Base-by-base conservation (phyloP, 2,113 vertebrate genomes). In the Leptodactylus fuscus region DNA sequence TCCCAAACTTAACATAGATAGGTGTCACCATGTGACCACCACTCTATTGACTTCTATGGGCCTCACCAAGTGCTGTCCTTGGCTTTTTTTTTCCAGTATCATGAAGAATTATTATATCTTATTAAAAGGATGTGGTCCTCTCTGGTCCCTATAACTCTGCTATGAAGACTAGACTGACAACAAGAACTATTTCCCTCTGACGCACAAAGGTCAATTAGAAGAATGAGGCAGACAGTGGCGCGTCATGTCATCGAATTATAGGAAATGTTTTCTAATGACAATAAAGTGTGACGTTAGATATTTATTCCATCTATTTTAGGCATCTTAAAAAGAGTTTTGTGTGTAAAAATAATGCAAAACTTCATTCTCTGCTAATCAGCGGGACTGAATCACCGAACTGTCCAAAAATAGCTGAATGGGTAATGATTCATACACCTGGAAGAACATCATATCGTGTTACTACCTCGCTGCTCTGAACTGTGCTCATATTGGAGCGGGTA, bases 361-460 rank as follows among this genome's bases (percentile, higher is more conserved):
- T 73, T 5, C 36, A 44, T 24, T 11, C 27, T 10, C 24, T 75
- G 73, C 16, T 32, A 20, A 75, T 75, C 27, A 51, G 24, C 2
- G 10, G 7, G 44, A 27, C 34, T 80, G 77, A 80, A 41, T 80
- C 77, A 80, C 62, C 12, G n/a, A 80, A 62, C 1, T 41, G 51
- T 10, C 53, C 36, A 41, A 80, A 80, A 80, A 80, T 80, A 80
- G 32, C n/a, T 29, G 53, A 10, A 36, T 58, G 41, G 34, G 18
- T 38, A 79, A 38, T 79, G 77, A 80, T 41, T 80, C 77, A 80
- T 80, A 60, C 53, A 60, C 34, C 55, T 80, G 76, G 24, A 80
- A 80, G 20, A 60, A 41, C 5, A 27, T 24, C n/a, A 16, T 10
- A 41, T 62, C 34, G n/a, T 60, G 12, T 62, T 80, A 80, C 9